Evolutionary conservation across 1,140 invertebrate genomes (phyloP), one percentile per base, ranked within the genome.

Genomic region (Diplogasteroides magnus): DNA sequence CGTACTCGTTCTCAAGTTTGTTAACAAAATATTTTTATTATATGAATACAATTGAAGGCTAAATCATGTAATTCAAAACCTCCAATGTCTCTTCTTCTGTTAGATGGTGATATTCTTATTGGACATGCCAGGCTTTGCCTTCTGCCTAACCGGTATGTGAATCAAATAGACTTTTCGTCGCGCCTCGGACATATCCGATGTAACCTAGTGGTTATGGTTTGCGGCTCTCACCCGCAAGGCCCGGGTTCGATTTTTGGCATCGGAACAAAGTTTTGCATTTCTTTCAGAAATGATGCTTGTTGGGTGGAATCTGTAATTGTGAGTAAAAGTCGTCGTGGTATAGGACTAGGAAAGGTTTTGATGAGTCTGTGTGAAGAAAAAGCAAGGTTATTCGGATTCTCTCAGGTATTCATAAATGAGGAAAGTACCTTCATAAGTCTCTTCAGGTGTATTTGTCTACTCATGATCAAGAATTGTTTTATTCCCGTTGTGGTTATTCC

Each of bases 171-270:
- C n/a, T n/a, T n/a, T n/a, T 19, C 37, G 37, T 48, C 37, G 6
- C 19, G 37, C 37, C 6, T 6, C 37, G 6, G 37, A 6, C 37
- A 6, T 48, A 48, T 48, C 37, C 37, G 37, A 48, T 48, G 37
- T 48, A 48, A 19, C 19, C 37, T 48, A 48, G 37, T 48, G 37
- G 37, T 48, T 48, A 48, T 48, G 37, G 19, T 48, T 48, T 48
- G 37, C 37, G 37, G 37, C 37, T 48, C 37, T 48, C 37, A 48
- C 37, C 37, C 37, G 37, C 37, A 48, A 48, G 37, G 37, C 37
- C 37, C 37, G 37, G 37, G 37, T 48, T 48, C 37, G 37, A 48
- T 48, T 48, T 19, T 19, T 19, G 37, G 37, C 37, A 48, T 48
- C 37, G 37, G 37, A 48, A 48, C 37, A 48, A 48, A 48, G 6